Conservation (phyloP, 1,140 invertebrate species). For the Teleopsis dalmanni region DNA sequence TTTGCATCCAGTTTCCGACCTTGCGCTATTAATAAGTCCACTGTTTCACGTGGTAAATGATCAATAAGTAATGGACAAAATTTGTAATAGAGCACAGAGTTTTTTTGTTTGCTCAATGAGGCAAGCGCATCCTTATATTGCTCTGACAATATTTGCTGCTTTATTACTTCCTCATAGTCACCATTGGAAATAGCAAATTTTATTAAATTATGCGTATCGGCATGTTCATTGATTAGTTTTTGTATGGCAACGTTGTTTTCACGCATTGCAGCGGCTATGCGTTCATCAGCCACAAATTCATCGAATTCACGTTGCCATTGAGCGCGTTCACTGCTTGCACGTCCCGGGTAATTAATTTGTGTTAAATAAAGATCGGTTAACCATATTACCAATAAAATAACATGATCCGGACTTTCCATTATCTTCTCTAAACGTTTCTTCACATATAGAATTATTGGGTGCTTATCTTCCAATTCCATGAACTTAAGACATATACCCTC, state of each 20-base stretch:
- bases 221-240: conserved; percentile 85
- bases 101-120: conserved; percentile 62
- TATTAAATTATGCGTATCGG: conserved; percentile 82
- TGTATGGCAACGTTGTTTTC: conserved; percentile 77
- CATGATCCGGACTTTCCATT: conserved; percentile 54
- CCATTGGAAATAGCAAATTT: conserved; percentile 74
- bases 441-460: conserved; percentile 81
- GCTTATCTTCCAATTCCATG: conserved; percentile 70
- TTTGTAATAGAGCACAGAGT: conserved; percentile 79
- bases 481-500: conserved; percentile 93
- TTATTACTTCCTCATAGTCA: conserved; percentile 85
- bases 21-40: conserved; percentile 72
- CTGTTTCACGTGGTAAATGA: conserved; percentile 71
- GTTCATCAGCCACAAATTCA: conserved; percentile 56
- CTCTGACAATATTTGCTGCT: conserved; percentile 77
- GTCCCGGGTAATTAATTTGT: conserved; percentile 58
- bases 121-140: conserved; percentile 66
- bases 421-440: conserved; percentile 56
- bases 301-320: conserved; percentile 59
- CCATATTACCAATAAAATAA: conserved; percentile 89
- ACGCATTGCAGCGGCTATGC: conserved; percentile 64
- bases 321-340: conserved; percentile 49
- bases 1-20: conserved; percentile 66
- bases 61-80: conserved; percentile 80
- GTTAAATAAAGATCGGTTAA: conserved; percentile 86